Evolutionary conservation across 2,113 vertebrate genomes (phyloP).

Genomic region (Apus apus): DNA sequence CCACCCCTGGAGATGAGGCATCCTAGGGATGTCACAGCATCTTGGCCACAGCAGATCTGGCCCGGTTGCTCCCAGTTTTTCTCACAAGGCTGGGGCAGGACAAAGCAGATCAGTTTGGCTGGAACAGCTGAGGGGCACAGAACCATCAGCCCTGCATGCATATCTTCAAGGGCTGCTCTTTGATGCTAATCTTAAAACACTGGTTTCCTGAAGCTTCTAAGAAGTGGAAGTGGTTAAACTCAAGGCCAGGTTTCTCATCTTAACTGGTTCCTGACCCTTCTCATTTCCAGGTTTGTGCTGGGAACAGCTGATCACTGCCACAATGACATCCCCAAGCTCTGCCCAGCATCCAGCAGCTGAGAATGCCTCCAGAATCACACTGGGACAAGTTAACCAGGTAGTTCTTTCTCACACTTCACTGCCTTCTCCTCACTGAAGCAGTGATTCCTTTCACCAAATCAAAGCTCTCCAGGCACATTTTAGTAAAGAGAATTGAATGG

Average conservation of each 20-base stretch:
- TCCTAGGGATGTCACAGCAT: no score
- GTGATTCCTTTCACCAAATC: background rate
- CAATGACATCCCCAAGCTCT: slow-evolving; percentile 84
- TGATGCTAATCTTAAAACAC: background rate
- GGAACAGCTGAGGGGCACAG: background rate
- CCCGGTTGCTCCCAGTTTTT: background rate
- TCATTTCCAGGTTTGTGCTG: slow-evolving; percentile 5
- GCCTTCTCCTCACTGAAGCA: background rate
- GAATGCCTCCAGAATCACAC: slow-evolving; percentile 78
- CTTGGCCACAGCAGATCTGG: background rate
- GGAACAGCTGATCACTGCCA: slow-evolving; percentile 71
- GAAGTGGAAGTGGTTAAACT: background rate
- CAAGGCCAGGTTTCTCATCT: background rate
- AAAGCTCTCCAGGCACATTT: background rate
- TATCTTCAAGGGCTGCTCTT: background rate
- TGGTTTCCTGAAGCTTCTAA: background rate
- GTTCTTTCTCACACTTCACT: background rate
- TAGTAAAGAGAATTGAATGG: background rate
- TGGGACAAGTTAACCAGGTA: slow-evolving; percentile 87
- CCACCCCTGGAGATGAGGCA: background rate
- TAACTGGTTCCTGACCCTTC: background rate
- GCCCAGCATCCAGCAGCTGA: slow-evolving; percentile 78
- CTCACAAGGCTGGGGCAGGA: background rate
- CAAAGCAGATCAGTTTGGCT: no score
- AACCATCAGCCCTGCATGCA: no score